phyloP scores from a whole-genome alignment of 2,113 vertebrate species.

The crab-eating macaque (Macaca fascicularis) region T2T-MFA8v1.1 NC_088392.1:44592001-44592500 shows the following conservation, averaged over 20 bases:
- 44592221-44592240: background rate
- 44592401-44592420: constrained; percentile 21
- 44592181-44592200: background rate
- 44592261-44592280: constrained; percentile 6
- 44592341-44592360: background rate
- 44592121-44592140: background rate
- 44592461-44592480: constrained; percentile 61
- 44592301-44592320: background rate
- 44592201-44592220: background rate
- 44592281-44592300: background rate
- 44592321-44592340: background rate
- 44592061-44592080: constrained; percentile 65
- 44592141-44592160: constrained; percentile 16
- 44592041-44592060: constrained; percentile 50
- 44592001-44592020: constrained; percentile 28
- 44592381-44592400: constrained; percentile 45
- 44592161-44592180: constrained; percentile 22
- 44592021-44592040: constrained; percentile 36
- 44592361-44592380: background rate
- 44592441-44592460: constrained; percentile 36
- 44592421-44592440: constrained; percentile 44
- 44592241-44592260: background rate
- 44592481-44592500: constrained; percentile 68
- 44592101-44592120: background rate
- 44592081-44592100: constrained; percentile 50